These are phyloP conservation scores for Carabus problematicus DNA, from an alignment of 2,888 invertebrate genomes.

Conservation along the genomic window DNA sequence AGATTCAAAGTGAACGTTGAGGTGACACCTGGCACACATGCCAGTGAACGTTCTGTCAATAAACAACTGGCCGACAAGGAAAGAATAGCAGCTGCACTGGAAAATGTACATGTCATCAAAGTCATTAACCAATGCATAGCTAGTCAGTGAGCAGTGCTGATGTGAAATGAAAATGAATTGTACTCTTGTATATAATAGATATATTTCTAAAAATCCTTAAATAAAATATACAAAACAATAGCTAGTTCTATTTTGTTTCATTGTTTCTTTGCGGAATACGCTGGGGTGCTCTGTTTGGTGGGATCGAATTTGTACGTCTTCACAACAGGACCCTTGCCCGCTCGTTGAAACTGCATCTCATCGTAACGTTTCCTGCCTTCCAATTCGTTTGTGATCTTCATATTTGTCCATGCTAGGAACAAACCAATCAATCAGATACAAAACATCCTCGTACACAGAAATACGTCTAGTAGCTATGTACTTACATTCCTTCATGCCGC, in stretches of 20 bases:
- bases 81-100: constrained; percentile 94
- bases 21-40: constrained; percentile 92
- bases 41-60: constrained; percentile 91
- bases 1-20: constrained; percentile 87
- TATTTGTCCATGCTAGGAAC: constrained; percentile 77
- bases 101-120: constrained; percentile 88
- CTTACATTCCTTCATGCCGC: constrained; percentile 82
- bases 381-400: constrained; percentile 79
- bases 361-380: constrained; percentile 80
- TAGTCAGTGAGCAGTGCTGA: constrained; percentile 44
- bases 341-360: constrained; percentile 78
- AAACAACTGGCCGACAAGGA: constrained; percentile 99
- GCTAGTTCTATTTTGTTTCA: constrained; percentile 32
- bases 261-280: constrained; percentile 25
- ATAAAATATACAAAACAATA: constrained; percentile 31
- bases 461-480: constrained; percentile 43
- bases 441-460: constrained; percentile 1
- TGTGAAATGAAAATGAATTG: neutral
- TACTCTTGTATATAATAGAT: constrained; percentile 14
- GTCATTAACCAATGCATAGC: constrained; percentile 93
- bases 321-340: constrained; percentile 84
- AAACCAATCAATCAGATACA: constrained; percentile 31
- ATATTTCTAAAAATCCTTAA: constrained; percentile 36
- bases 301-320: constrained; percentile 91
- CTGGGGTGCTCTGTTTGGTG: constrained; percentile 60